Conservation (phyloP, 2,888 invertebrate genomes). For the Caenorhabditis uteleia region DNA sequence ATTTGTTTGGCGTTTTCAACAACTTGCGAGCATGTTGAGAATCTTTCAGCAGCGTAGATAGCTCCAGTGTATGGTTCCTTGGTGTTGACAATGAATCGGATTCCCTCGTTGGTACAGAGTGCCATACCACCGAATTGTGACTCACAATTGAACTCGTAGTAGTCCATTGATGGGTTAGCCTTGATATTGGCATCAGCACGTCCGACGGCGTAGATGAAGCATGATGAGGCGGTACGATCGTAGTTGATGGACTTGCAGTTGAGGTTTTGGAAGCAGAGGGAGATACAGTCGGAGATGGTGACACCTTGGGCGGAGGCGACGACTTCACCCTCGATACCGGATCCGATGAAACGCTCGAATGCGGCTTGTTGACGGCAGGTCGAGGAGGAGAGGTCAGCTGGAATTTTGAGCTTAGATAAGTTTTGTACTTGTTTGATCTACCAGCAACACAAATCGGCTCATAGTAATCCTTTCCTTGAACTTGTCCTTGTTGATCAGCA, state of each 20-base stretch:
- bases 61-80: conserved; percentile 70
- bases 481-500: conserved; percentile 69
- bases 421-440: conserved; percentile 14
- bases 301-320: conserved; percentile 69
- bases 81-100: conserved; percentile 70
- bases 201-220: conserved; percentile 68
- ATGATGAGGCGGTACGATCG: conserved; percentile 67
- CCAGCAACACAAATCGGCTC: conserved; percentile 70
- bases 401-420: conserved; percentile 11
- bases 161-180: conserved; percentile 68
- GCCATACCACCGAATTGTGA: conserved; percentile 70
- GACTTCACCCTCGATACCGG: conserved; percentile 67
- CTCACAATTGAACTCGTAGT: conserved; percentile 70
- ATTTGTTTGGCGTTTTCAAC: conserved; percentile 70
- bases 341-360: conserved; percentile 69
- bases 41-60: conserved; percentile 70
- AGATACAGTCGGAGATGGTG: conserved; percentile 69
- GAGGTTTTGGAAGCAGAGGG: conserved; percentile 70
- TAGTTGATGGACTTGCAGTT: conserved; percentile 70
- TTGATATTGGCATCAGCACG: conserved; percentile 64
- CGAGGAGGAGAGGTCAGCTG: conserved; percentile 69
- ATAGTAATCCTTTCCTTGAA: conserved; percentile 69
- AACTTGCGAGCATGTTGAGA: conserved; percentile 69
- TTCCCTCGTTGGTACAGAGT: conserved; percentile 70
- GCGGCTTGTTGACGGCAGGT: conserved; percentile 70